phyloP scores from a whole-genome alignment of 2,797 vertebrate species.

The Tamandua tetradactyla region DNA sequence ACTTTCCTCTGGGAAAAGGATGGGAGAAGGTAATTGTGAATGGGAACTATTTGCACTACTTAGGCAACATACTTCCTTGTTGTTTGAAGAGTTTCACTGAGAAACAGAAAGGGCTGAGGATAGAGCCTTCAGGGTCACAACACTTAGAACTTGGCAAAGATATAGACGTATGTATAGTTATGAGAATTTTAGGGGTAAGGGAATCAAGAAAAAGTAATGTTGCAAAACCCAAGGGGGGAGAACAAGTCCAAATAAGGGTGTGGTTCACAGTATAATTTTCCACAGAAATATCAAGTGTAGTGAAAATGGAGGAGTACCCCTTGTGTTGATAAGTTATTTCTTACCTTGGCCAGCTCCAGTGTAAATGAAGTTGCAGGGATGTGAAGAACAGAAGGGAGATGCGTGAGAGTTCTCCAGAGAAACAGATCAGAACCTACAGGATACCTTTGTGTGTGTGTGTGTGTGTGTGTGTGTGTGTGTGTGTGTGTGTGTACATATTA shows the following conservation, averaged over 20 bases:
- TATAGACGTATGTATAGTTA: neutral
- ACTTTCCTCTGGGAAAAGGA: neutral
- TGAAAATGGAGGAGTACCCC: neutral
- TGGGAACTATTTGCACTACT: neutral
- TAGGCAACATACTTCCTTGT: neutral
- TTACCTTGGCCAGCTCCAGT: neutral
- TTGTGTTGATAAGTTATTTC: neutral
- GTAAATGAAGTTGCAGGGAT: neutral
- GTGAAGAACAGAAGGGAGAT: neutral
- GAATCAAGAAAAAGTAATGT: neutral
- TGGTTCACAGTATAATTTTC: neutral
- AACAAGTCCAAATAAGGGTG: neutral
- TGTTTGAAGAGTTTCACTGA: neutral
- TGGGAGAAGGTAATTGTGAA: rapidly evolving
- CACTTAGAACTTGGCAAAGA: neutral
- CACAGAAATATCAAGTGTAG: neutral
- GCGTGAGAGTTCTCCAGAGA: too few species aligned
- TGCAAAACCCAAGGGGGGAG: neutral
- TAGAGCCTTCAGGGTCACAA: neutral
- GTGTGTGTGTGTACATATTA: too few species aligned
- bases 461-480: too few species aligned
- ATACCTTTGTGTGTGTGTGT: too few species aligned
- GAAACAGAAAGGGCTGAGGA: neutral
- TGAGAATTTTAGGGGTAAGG: neutral
- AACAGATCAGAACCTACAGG: too few species aligned